Conservation (phyloP, 1,140 invertebrate species). For the Triops cancriformis region DNA sequence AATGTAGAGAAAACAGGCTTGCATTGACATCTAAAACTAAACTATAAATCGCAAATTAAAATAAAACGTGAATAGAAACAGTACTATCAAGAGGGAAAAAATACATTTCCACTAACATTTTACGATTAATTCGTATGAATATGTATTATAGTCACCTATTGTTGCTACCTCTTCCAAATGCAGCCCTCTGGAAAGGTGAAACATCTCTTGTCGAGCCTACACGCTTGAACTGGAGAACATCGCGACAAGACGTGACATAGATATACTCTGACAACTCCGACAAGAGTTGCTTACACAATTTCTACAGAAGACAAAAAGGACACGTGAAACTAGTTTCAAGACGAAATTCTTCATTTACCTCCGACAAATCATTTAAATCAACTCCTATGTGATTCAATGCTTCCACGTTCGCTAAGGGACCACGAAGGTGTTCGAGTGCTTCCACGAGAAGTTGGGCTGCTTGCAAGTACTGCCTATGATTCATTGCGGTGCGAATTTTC, state of each 20-base stretch:
- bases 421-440: constrained; percentile 56
- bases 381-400: constrained; percentile 65
- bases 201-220: constrained; percentile 21
- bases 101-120: no score
- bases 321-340: background rate
- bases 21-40: no score
- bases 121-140: background rate
- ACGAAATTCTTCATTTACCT: constrained; percentile 53
- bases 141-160: background rate
- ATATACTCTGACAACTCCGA: constrained; percentile 65
- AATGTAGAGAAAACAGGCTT: no score
- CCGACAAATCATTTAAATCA: constrained; percentile 49
- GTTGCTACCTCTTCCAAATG: background rate
- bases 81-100: no score
- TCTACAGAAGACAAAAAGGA: constrained; percentile 39
- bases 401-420: constrained; percentile 64
- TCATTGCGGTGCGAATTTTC: constrained; percentile 57
- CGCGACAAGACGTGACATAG: constrained; percentile 55
- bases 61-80: no score
- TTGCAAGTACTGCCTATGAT: constrained; percentile 71
- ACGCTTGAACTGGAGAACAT: constrained; percentile 48
- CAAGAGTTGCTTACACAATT: constrained; percentile 58
- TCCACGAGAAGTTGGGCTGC: constrained; percentile 72
- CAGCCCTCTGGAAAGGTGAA: constrained; percentile 19
- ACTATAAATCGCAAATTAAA: no score